Base-by-base conservation (phyloP, 2,888 invertebrate species). In the Drosophila dives region DNA sequence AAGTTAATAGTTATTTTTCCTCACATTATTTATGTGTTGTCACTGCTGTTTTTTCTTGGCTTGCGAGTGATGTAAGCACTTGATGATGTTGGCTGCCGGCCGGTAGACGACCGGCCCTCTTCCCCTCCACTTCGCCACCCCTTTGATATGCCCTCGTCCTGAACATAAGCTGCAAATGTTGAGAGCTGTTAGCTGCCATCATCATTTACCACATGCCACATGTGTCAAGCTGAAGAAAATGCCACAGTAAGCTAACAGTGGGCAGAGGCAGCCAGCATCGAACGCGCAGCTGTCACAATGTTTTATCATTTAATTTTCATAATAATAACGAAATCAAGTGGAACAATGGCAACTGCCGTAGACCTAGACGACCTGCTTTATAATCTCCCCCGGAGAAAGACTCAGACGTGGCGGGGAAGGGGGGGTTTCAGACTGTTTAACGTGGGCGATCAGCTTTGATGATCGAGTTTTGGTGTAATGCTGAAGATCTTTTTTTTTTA, bases 261-360 rank as follows among this genome's bases (percentile, higher is more conserved):
- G 42, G 42, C 61, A 23, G 29, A 34, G 38, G 12, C 79, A 62
- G 56, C 8, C 38, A 38, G 38, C 72, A 68, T 61, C 84, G 69
- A 71, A 72, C 71, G 86, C 77, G 72, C 82, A 81, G 85, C 89
- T 86, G 86, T 89, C 86, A 86, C 89, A 86, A 89, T 88, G 80
- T 80, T 86, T 86, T 86, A 89, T 81, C 84, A 90, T 86, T 90
- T 90, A 88, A 90, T 86, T 90, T 90, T 89, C 89, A 90, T 81
- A 83, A 90, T 90, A 86, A 86, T 83, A 88, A 90, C 77, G 80
- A 86, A 90, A 86, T 86, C 87, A 90, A 88, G 81, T 83, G 86
- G 88, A 81, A 77, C 66, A 73, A 69, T 71, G 65, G 32, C 50
- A 59, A 36, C 55, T 34, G 63, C 23, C 26, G 29, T 32, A 61